Evolutionary conservation across 1,140 invertebrate genomes (phyloP).

Genomic region (Pachyrhynchus sulphureomaculatus): DNA sequence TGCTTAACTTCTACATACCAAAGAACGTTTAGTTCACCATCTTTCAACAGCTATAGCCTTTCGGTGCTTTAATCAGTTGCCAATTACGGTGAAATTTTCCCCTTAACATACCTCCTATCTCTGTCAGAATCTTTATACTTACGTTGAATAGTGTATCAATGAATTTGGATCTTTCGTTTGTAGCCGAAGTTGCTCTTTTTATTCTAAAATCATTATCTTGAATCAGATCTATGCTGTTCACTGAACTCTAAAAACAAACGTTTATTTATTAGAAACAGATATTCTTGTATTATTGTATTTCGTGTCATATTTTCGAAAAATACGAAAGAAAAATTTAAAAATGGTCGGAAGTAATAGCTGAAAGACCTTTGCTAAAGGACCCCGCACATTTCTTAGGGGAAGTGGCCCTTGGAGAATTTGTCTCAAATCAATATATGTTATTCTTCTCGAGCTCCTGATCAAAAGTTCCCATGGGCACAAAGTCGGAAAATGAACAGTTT

Average conservation of each 20-base stretch:
- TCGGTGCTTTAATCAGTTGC: slow-evolving; percentile 12
- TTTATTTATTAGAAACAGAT: not conserved
- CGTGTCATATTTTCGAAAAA: not conserved
- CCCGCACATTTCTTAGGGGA: too few species aligned
- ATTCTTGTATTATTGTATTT: not conserved
- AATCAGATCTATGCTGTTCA: not conserved
- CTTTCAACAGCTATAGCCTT: not conserved
- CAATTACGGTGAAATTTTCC: slow-evolving; percentile 22
- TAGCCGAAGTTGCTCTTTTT: slow-evolving; percentile 10
- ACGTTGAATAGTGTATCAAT: slow-evolving; percentile 47
- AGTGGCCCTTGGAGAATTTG: too few species aligned
- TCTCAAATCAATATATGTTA: too few species aligned
- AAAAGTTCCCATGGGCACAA: too few species aligned
- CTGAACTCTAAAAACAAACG: not conserved
- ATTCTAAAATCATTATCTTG: not conserved
- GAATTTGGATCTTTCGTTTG: slow-evolving; percentile 39
- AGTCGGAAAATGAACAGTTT: too few species aligned
- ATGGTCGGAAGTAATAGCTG: too few species aligned
- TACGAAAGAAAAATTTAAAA: too few species aligned
- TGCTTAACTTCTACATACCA: too few species aligned
- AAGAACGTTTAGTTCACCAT: too few species aligned
- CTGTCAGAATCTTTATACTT: slow-evolving; percentile 34
- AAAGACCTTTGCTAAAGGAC: too few species aligned
- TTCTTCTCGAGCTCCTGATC: too few species aligned
- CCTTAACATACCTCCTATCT: slow-evolving; percentile 20